Evolutionary conservation across 2,113 vertebrate genomes (phyloP).

Genomic region (Strix aluco): DNA sequence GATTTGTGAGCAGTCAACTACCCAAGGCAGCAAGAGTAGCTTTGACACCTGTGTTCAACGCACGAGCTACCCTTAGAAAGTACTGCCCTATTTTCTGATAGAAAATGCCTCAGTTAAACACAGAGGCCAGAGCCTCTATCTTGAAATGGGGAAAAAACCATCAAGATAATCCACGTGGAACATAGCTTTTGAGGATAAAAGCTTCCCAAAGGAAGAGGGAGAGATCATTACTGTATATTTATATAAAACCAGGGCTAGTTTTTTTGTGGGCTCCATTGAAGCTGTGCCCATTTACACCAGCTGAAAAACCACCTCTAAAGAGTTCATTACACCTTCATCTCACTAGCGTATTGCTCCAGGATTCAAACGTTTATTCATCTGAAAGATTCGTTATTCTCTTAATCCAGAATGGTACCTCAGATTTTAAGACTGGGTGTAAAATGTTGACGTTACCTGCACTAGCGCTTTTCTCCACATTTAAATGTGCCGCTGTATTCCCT

Average conservation of each 20-base stretch:
- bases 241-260: background rate
- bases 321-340: background rate
- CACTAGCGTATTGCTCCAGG: background rate
- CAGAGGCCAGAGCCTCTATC: background rate
- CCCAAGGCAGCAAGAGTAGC: background rate
- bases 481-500: accelerated
- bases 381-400: background rate
- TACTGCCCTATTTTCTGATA: background rate
- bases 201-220: background rate
- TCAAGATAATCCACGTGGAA: background rate
- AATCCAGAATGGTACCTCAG: background rate
- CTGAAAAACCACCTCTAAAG: background rate
- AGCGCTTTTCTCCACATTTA: background rate
- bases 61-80: background rate
- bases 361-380: background rate
- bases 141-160: background rate
- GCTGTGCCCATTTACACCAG: background rate
- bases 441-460: background rate
- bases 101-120: background rate
- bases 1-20: slow-evolving; percentile 46
- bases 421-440: background rate
- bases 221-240: background rate
- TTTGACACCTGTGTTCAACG: background rate
- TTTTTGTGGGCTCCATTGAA: background rate
- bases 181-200: slow-evolving; percentile 9